Evolutionary conservation across 1,140 invertebrate genomes (phyloP), one percentile per base, ranked within the genome.

Genomic region (Caenorhabditis inopinata): DNA sequence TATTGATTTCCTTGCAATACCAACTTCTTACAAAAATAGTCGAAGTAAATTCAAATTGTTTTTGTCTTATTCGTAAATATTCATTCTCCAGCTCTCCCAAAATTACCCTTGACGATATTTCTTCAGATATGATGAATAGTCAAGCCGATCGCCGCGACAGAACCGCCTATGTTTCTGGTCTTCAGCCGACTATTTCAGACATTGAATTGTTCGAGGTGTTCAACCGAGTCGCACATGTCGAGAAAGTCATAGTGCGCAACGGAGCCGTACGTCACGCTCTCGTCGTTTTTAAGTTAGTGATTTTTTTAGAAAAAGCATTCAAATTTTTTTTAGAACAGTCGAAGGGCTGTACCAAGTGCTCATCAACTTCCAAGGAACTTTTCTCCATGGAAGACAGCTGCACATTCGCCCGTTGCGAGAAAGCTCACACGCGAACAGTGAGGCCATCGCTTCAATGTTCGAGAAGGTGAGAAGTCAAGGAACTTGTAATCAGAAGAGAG

Each of bases 121-220:
- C n/a, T n/a, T n/a, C n/a, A n/a, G n/a, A n/a, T n/a, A n/a, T n/a
- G 38, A 68, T 68, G 58, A 68, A 68, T 38, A 32, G 58, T 68
- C 58, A 68, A 68, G 32, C 58, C 4, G 58, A 68, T 29, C 58
- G 58, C 27, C 38, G 58, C n/a, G 58, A 68, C 58, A 29, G 58
- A 16, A 68, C 58, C 5, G 58, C 58, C 58, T 68, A 68, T 32
- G 58, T 68, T 12, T 38, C 58, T 29, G 58, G 58, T 21, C 58
- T 68, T 35, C 58, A 68, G 32, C 32, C 58, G 25, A 68, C 58
- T 21, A 27, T 68, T 6, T 68, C 58, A 1, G 58, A 68, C 9
- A 68, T 68, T 18, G 58, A 68, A 21, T 18, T 68, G n/a, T 68
- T 68, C n/a, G 58, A 68, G n/a, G 32, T 68, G 16, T 68, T 68